Evolutionary conservation across 2,888 invertebrate genomes (phyloP).

Genomic region (Sarcophaga rosellei): DNA sequence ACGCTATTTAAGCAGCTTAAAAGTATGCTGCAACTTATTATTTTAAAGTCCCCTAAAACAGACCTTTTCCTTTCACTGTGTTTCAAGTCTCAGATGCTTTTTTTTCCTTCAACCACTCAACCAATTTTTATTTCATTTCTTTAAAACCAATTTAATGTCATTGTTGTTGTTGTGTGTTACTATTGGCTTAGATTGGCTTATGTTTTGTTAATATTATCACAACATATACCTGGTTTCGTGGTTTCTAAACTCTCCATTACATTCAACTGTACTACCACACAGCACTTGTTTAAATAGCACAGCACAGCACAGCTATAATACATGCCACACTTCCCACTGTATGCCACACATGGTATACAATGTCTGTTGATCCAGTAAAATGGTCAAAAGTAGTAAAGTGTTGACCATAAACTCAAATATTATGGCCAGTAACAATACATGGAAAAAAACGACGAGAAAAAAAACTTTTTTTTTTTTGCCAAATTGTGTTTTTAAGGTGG

Average conservation of each 20-base stretch:
- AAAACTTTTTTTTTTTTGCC: not conserved
- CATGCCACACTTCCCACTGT: not conserved
- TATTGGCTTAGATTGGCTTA: slow-evolving; percentile 30
- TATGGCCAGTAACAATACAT: slow-evolving; percentile 6
- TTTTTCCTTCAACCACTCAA: too few species aligned
- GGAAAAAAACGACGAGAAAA: not conserved
- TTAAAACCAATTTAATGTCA: slow-evolving; percentile 17
- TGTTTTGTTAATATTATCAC: slow-evolving; percentile 29
- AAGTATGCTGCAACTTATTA: too few species aligned
- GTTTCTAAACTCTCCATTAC: too few species aligned
- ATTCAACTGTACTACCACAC: too few species aligned
- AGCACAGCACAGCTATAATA: too few species aligned
- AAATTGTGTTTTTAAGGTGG: too few species aligned
- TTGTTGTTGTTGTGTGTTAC: slow-evolving; percentile 14
- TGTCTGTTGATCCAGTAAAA: slow-evolving; percentile 26
- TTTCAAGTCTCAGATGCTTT: slow-evolving; percentile 2
- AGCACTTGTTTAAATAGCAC: too few species aligned
- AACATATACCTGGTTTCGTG: not conserved
- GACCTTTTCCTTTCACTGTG: not conserved
- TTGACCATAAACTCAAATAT: slow-evolving; percentile 64
- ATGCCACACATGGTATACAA: not conserved
- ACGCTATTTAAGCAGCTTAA: too few species aligned
- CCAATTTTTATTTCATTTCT: not conserved
- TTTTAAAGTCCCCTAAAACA: too few species aligned
- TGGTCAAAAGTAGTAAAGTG: slow-evolving; percentile 52